Base-by-base conservation (phyloP, 2,888 invertebrate species). In the Microctonus hyperodae region DNA sequence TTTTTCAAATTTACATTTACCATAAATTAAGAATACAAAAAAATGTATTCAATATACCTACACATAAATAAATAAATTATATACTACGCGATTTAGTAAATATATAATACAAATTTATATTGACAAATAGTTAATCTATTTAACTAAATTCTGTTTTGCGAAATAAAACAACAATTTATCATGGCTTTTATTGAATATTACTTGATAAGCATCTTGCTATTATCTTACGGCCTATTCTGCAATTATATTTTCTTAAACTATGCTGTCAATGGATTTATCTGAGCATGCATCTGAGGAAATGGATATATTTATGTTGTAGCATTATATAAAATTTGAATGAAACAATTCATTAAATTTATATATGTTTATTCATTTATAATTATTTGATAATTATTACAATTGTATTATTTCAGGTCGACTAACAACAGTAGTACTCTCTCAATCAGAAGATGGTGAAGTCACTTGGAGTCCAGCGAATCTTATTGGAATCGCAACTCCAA, bases 391-490 rank as follows among this genome's bases (percentile, higher is more conserved):
- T 61, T 50, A 20, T 0, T 13, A 58, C 16, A 61, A 51, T 51
- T 61, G 25, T 70, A 63, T 75, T 69, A 69, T 81, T 81, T 69
- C 81, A 81, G 81, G 78, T 55, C 61, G 79, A 22, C 60, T 80
- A 73, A 75, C 74, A 10, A 69, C 77, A 40, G 75, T 81, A 74
- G 69, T 79, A 28, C 64, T 79, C 65, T 69, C 78, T 1, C 74
- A 75, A 64, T 22, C 51, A 7, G 37, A 33, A 33, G 66, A 64
- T 20, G 67, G 23, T 70, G 69, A 35, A 62, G 67, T 10, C 16
- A 63, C 22, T 69, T 71, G 66, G 71, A 70, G 57, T 61, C 67
- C 63, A 69, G 25, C 70, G 70, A 74, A 69, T 64, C 58, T 67
- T 3, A 48, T 58, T 35, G 62, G 50, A 5, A 31, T 57, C 3